phyloP scores from a whole-genome alignment of 30 jellyfish, hydroid and myxozoan species.

The Rhopilema esculentum region DNA sequence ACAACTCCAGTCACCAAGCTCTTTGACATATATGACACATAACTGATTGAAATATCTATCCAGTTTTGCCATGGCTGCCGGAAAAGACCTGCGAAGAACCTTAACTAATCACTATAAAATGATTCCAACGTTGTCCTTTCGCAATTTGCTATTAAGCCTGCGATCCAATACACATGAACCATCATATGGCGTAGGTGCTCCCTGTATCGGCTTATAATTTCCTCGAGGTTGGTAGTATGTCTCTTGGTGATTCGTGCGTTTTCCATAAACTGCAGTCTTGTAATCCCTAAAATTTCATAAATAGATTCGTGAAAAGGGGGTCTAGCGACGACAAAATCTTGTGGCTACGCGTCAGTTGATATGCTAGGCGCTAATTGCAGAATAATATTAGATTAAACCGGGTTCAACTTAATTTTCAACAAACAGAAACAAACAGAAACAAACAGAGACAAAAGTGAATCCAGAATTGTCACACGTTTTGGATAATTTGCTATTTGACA shows the following conservation, averaged over 20 bases:
- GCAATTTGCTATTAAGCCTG: constrained; percentile 29
- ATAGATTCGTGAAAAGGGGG: no score
- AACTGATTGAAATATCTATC: background rate
- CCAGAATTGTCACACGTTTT: no score
- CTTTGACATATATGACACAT: no score
- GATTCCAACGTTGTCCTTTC: constrained; percentile 6
- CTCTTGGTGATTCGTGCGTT: constrained; percentile 53
- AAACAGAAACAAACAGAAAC: no score
- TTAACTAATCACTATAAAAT: background rate
- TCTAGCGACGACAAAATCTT: no score
- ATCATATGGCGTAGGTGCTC: constrained; percentile 79
- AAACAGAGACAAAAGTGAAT: no score
- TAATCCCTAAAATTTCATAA: background rate
- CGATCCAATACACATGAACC: constrained; percentile 67
- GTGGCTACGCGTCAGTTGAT: no score
- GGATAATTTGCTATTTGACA: no score
- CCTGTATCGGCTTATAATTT: constrained; percentile 66
- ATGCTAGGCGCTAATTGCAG: no score
- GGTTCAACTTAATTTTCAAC: no score
- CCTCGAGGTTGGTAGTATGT: constrained; percentile 74
- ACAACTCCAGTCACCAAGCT: no score
- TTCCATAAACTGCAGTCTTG: constrained; percentile 69
- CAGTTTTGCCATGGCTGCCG: background rate
- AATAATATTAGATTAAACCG: no score
- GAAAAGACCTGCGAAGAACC: background rate